Evolutionary conservation across 2,113 vertebrate genomes (phyloP).

Genomic region (Anguilla rostrata): DNA sequence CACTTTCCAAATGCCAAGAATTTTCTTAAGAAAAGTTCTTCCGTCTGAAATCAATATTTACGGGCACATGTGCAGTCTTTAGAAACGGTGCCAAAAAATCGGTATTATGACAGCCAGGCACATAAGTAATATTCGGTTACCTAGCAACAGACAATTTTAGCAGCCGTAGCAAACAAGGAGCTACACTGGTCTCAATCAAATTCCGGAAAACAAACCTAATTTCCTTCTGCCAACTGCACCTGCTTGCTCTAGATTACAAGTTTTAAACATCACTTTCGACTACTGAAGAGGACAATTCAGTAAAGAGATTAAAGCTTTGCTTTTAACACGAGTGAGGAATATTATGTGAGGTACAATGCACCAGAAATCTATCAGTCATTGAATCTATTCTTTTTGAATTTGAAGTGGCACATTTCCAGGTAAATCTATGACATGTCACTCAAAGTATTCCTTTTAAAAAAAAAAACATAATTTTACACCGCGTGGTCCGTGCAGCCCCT

Average conservation of each 20-base stretch:
- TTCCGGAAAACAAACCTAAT: constrained; percentile 29
- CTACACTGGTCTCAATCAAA: constrained; percentile 41
- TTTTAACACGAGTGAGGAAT: neutral
- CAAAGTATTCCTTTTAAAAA: neutral
- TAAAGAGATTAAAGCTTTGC: neutral
- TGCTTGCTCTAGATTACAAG: constrained; percentile 27
- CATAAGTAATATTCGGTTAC: constrained; percentile 37
- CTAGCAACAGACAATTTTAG: constrained; percentile 47
- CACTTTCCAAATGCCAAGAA: neutral
- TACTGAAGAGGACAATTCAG: neutral
- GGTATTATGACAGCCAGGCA: constrained; percentile 20
- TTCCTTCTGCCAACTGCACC: constrained; percentile 27
- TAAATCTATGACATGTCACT: neutral
- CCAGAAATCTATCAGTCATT: neutral
- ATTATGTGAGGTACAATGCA: neutral
- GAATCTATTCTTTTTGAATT: neutral
- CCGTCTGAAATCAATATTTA: constrained; percentile 18
- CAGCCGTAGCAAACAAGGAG: constrained; percentile 29
- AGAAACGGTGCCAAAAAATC: constrained; percentile 10
- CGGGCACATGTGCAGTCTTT: neutral
- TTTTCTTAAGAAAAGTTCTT: constrained; percentile 2
- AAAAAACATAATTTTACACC: neutral
- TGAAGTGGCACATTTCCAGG: too few relatives aligned
- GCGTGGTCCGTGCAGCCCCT: neutral
- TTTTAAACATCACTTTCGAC: constrained; percentile 26